phyloP scores from a whole-genome alignment of 2,888 invertebrate genomes.

The Drosophila incognita region DNA sequence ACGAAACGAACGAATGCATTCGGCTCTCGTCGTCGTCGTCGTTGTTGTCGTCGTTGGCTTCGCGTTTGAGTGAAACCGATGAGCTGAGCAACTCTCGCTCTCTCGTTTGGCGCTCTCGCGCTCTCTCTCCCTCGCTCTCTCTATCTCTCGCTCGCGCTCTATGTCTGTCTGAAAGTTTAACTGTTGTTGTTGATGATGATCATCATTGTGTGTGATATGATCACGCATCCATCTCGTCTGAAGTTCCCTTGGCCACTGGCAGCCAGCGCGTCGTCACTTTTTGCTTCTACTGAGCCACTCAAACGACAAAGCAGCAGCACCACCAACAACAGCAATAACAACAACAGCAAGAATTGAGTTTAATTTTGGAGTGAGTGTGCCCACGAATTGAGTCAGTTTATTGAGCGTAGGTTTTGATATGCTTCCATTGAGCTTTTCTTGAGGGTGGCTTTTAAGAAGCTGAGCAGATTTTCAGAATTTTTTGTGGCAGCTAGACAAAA shows the following conservation, averaged over 20 bases:
- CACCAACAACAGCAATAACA: constrained; percentile 1
- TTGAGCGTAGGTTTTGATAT: constrained; percentile 7
- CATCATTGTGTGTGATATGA: constrained; percentile 45
- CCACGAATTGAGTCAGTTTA: constrained; percentile 47
- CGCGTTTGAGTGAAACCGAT: constrained; percentile 40
- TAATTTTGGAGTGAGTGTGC: constrained; percentile 20
- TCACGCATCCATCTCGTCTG: constrained; percentile 74
- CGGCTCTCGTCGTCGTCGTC: constrained; percentile 30
- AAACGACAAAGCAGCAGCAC: constrained; percentile 5
- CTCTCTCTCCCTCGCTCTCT: constrained; percentile 5
- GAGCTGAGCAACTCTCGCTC: constrained; percentile 8
- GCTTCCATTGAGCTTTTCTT: constrained; percentile 28
- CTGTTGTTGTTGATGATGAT: constrained; percentile 57
- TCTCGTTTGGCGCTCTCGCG: constrained; percentile 4
- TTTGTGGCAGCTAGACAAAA: not conserved
- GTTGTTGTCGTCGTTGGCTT: constrained; percentile 15
- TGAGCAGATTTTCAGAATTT: not conserved
- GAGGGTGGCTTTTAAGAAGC: constrained; percentile 38
- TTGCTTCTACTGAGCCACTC: constrained; percentile 24
- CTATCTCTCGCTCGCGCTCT: constrained; percentile 1
- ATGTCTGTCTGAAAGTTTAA: constrained; percentile 61
- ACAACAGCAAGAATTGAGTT: constrained; percentile 40
- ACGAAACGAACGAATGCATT: constrained; percentile 27
- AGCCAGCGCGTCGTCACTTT: constrained; percentile 76
- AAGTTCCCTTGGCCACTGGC: constrained; percentile 75